These are phyloP conservation scores for Ciona savignyi DNA, from an alignment of 23 tunicate genomes.

Conservation along the genomic window DNA sequence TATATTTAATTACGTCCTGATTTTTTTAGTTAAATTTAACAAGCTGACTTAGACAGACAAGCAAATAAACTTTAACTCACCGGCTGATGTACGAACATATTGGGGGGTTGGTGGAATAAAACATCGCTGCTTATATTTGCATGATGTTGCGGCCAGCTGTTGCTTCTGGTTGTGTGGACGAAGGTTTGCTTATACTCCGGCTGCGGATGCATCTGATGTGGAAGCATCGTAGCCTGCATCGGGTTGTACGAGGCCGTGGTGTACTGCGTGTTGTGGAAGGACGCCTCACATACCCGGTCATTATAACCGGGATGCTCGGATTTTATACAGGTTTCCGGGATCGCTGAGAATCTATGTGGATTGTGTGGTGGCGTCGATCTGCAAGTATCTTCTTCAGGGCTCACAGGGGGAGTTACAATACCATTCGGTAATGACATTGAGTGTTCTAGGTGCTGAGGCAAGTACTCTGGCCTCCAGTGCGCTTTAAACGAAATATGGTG, in stretches of 20 bases:
- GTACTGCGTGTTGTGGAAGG: not conserved
- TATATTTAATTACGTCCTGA: too few species aligned
- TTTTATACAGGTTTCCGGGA: not conserved
- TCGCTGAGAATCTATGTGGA: not conserved
- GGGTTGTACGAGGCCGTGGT: slow-evolving; percentile 3
- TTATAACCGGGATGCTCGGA: not conserved
- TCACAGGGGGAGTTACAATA: slow-evolving; percentile 52
- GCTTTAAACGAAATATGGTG: not conserved
- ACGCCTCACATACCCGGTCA: not conserved
- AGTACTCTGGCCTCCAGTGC: not conserved
- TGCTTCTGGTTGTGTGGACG: not conserved
- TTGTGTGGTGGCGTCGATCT: not conserved
- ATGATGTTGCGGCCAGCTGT: slow-evolving; percentile 6
- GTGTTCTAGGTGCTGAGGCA: not conserved
- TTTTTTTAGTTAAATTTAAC: too few species aligned
- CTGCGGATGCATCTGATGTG: not conserved
- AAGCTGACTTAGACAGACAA: too few species aligned
- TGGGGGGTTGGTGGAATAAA: slow-evolving; percentile 3
- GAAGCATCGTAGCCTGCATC: not conserved
- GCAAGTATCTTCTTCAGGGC: slow-evolving; percentile 36
- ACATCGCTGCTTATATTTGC: not conserved
- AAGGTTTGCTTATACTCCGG: not conserved
- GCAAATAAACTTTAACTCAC: not conserved
- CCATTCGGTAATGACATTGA: slow-evolving; percentile 7
- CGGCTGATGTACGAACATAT: slow-evolving; percentile 7